Base-by-base conservation (phyloP, 2,888 invertebrate genomes). In the Allygus modestus region DNA sequence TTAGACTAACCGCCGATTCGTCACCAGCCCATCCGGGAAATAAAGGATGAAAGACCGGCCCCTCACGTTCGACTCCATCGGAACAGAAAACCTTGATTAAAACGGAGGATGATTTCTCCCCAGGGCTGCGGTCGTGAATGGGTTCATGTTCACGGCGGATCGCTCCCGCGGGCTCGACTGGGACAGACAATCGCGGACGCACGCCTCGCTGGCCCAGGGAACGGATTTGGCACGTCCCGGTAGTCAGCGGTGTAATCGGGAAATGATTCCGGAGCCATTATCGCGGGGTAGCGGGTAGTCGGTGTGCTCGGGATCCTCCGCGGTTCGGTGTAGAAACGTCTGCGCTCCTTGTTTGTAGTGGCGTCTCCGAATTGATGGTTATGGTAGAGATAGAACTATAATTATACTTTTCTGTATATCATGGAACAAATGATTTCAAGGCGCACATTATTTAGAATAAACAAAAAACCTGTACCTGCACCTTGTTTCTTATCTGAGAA, bases 21-120 rank as follows among this genome's bases (percentile, higher is more conserved):
- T n/a, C n/a, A n/a, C 46, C 46, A 12, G 17, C 46, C 12, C 46
- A 46, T 46, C 46, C 46, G 46, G 9, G 54, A 23, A 54, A 17
- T 51, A 51, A 23, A 54, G 54, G 54, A 54, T 46, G 17, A 54
- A 54, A 54, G 54, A 23, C 46, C 37, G 12, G 23, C 58, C 58
- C 58, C 58, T 58, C 20, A 4, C 71, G 23, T n/a, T 71, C 71
- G 69, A 71, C 71, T 71, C 41, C 71, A 71, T 41, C 71, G 41
- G 41, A n/a, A 71, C 71, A 41, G 71, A 71, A 41, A 71, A 41
- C 71, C 20, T 41, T 71, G 71, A 71, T 71, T 71, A 71, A 37
- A 71, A 41, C 28, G 28, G 41, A 5, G 37, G 41, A 20, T 31
- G 33, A 33, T 69, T 69, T 11, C 69, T 33, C 69, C 69, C 69